Evolutionary conservation across 2,888 invertebrate species (phyloP), one percentile per base, ranked within the genome.

Genomic region (Erebia aethiops): DNA sequence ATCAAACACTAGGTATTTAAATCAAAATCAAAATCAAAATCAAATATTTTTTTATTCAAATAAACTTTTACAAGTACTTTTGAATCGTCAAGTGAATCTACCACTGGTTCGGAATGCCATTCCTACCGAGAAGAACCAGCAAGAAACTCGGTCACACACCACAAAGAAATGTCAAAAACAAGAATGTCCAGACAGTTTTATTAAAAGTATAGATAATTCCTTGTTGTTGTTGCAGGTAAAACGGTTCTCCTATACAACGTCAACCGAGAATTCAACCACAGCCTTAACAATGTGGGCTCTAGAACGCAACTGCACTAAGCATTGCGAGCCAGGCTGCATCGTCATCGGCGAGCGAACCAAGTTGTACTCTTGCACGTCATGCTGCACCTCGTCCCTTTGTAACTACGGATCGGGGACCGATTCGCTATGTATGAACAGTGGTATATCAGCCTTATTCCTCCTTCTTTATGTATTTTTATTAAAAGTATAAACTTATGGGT

Each of bases 271-370:
- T 83, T 96, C 97, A 0, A 95, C 95, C 11, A 96, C 96, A 0
- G 92, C 90, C 65, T 83, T 90, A 52, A 95, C 96, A 84, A 95
- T 97, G 94, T 98, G 98, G 97, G 96, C 97, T 0, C 83, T 98
- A 71, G 97, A 97, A 84, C 94, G 98, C 13, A 96, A 97, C 84
- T 98, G 98, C 84, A 95, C 97, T 0, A 96, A 96, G 79, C 96
- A 95, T 81, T 98, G 98, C 87, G 97, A 98, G 78, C 95, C 97
- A 0, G 98, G 97, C 13, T 98, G 98, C 88, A 97, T 98, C 80
- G 95, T 98, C 65, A 97, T 98, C 76, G 98, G 98, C 0, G 98
- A 98, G 84, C 92, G 98, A 64, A 98, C 97, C 7, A 98, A 98
- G 83, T 90, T 98, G 1, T 97, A 97, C 87, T 97, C 97, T 14